Percentiles rank a stretch among this genome's conserved stretches.
Conservation (phyloP, 2,888 invertebrate genomes). For the Ellobium chinense region DNA sequence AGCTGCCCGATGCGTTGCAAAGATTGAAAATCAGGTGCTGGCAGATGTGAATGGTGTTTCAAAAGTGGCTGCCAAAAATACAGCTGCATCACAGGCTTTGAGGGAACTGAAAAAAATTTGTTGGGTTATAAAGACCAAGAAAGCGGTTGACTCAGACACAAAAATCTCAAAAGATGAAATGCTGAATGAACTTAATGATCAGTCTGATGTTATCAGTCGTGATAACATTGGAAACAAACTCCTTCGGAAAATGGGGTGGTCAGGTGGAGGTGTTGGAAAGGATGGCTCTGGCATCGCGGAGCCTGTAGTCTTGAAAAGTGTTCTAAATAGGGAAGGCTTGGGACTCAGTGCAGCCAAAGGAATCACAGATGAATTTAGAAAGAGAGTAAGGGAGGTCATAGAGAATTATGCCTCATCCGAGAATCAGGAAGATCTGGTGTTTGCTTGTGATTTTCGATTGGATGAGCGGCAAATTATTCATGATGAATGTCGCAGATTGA, state of each 20-base stretch:
- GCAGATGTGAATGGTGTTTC: slow-evolving; percentile 56
- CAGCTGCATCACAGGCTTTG: slow-evolving; percentile 62
- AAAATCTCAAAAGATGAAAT: slow-evolving; percentile 64
- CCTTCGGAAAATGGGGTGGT: slow-evolving; percentile 87
- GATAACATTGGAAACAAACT: slow-evolving; percentile 82
- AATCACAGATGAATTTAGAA: slow-evolving; percentile 63
- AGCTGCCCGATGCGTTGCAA: slow-evolving; percentile 57
- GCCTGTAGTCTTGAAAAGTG: slow-evolving; percentile 80
- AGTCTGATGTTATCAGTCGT: slow-evolving; percentile 8
- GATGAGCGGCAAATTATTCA: slow-evolving; percentile 80
- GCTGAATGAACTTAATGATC: slow-evolving; percentile 59
- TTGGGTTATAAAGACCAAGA: slow-evolving; percentile 73
- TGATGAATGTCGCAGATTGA: slow-evolving; percentile 75
- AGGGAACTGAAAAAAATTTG: slow-evolving; percentile 63
- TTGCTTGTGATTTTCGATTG: slow-evolving; percentile 78
- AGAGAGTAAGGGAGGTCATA: slow-evolving; percentile 72
- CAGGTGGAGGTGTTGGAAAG: slow-evolving; percentile 85
- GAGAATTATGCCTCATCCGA: slow-evolving; percentile 74
- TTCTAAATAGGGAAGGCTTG: slow-evolving; percentile 74
- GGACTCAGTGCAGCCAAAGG: slow-evolving; percentile 67
- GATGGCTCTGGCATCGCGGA: slow-evolving; percentile 83
- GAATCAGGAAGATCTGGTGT: slow-evolving; percentile 78
- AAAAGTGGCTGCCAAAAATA: slow-evolving; percentile 60
- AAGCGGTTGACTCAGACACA: slow-evolving; percentile 63
- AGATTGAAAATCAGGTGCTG: slow-evolving; percentile 60